These are phyloP conservation scores for Takifugu rubripes DNA, from an alignment of 2,797 vertebrate genomes.

Conservation along the genomic window DNA sequence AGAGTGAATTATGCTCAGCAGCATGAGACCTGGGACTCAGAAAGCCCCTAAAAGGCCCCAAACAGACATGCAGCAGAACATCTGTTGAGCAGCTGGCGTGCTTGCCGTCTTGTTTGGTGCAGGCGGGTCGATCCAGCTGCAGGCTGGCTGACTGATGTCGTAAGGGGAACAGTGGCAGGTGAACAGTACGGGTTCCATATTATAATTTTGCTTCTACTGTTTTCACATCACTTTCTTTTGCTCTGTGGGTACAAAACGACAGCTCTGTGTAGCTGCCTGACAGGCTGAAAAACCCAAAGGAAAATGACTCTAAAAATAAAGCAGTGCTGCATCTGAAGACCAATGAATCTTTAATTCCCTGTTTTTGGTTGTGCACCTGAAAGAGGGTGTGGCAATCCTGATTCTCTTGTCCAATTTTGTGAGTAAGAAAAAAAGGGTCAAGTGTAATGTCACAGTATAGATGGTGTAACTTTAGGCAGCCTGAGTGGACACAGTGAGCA, in stretches of 20 bases:
- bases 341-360: constrained; percentile 19
- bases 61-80: constrained; percentile 48
- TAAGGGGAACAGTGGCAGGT: constrained; percentile 1
- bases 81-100: constrained; percentile 32
- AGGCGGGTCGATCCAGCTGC: constrained; percentile 37
- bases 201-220: neutral
- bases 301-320: constrained; percentile 31
- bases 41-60: constrained; percentile 29
- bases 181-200: too few relatives aligned
- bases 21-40: constrained; percentile 6
- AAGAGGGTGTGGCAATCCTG: too few relatives aligned
- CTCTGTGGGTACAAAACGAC: constrained; percentile 3
- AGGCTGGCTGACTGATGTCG: constrained; percentile 45
- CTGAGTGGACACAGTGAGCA: neutral
- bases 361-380: constrained; percentile 8
- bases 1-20: constrained; percentile 12
- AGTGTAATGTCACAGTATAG: too few relatives aligned
- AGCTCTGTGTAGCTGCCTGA: constrained; percentile 14
- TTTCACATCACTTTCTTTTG: neutral
- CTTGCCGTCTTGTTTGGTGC: constrained; percentile 30
- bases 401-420: too few relatives aligned
- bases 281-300: constrained; percentile 16
- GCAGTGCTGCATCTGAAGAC: constrained; percentile 9
- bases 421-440: too few relatives aligned
- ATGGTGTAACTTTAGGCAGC: too few relatives aligned